Evolutionary conservation across 2,888 invertebrate species (phyloP).

Genomic region (Erebia palarica): DNA sequence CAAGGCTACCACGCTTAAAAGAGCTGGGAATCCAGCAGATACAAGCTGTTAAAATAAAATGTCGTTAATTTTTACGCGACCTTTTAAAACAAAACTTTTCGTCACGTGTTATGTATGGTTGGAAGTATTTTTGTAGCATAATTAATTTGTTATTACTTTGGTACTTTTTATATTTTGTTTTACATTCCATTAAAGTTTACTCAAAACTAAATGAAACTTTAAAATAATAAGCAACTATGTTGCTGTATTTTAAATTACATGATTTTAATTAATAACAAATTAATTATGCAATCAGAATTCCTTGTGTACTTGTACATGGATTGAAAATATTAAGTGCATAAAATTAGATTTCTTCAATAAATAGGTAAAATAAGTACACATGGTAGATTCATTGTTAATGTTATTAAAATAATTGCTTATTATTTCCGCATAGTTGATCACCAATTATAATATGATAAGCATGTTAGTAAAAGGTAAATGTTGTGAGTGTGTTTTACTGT

Average conservation of each 20-base stretch:
- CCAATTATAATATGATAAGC: constrained; percentile 1
- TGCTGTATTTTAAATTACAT: constrained; percentile 34
- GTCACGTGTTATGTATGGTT: too few relatives aligned
- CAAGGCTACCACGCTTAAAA: too few relatives aligned
- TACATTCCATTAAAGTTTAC: constrained; percentile 9
- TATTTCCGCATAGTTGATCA: constrained; percentile 10
- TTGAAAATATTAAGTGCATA: constrained; percentile 31
- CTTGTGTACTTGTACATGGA: constrained; percentile 33
- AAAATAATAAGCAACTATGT: constrained; percentile 32
- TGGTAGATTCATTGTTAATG: background rate
- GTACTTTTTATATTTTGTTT: background rate
- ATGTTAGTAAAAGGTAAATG: constrained; percentile 13
- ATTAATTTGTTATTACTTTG: background rate
- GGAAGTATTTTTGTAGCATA: constrained; percentile 15
- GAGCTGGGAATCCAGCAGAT: too few relatives aligned
- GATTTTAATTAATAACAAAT: constrained; percentile 33
- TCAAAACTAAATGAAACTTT: constrained; percentile 15
- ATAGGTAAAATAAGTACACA: background rate
- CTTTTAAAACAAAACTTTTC: too few relatives aligned
- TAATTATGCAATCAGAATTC: constrained; percentile 34
- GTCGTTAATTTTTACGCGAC: too few relatives aligned
- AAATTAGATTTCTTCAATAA: constrained; percentile 24
- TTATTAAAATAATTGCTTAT: constrained; percentile 17
- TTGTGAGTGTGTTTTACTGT: constrained; percentile 14
- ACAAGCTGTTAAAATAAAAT: too few relatives aligned